Evolutionary conservation across 2,113 vertebrate genomes (phyloP).

Genomic region (Cryptomyrus ogoouensis): DNA sequence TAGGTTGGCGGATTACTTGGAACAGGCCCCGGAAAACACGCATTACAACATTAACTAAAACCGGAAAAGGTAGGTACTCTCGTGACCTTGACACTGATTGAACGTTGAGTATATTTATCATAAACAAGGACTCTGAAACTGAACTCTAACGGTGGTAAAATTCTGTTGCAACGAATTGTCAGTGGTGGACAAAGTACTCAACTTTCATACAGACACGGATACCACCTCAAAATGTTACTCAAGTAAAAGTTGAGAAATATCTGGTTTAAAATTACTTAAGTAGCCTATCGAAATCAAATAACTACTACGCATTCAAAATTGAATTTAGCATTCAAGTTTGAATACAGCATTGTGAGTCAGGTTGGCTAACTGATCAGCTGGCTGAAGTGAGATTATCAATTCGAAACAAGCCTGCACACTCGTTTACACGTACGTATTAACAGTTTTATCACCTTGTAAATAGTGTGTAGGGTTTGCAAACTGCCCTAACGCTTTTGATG

Average conservation of each 20-base stretch:
- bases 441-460: background rate
- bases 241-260: background rate
- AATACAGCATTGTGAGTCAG: background rate
- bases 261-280: background rate
- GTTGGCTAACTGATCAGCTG: background rate
- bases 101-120: no score
- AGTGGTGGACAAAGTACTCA: background rate
- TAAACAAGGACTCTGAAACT: background rate
- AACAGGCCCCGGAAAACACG: background rate
- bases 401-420: background rate
- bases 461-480: background rate
- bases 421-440: background rate
- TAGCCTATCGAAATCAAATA: background rate
- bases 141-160: background rate
- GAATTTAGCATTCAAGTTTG: background rate
- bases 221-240: background rate
- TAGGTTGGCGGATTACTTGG: background rate
- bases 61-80: background rate
- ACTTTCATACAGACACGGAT: background rate
- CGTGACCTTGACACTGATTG: background rate
- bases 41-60: no score
- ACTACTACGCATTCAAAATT: background rate
- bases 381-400: background rate
- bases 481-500: background rate
- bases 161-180: background rate